Percentiles rank a stretch among this genome's conserved stretches.
These are phyloP conservation scores for Ptychadena robeensis DNA, from an alignment of 2,797 vertebrate genomes.

Conservation along the genomic window DNA sequence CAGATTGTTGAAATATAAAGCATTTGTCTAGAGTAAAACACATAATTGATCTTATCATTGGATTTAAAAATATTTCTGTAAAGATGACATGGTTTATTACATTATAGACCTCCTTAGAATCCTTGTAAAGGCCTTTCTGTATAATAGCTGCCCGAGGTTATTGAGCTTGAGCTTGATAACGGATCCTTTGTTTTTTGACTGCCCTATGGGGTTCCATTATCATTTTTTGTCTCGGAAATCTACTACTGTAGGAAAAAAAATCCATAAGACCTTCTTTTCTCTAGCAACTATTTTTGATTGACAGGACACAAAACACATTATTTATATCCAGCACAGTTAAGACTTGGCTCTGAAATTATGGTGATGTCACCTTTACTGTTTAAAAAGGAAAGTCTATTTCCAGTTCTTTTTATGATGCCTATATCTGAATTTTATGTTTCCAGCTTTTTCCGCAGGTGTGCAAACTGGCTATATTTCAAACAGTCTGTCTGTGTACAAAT, in stretches of 20 bases:
- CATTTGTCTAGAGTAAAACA: neutral
- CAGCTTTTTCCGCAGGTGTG: neutral
- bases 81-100: neutral
- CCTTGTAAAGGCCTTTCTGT: neutral
- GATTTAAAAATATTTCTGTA: neutral
- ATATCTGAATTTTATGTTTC: neutral
- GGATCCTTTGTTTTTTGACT: neutral
- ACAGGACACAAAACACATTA: neutral
- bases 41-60: neutral
- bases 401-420: neutral
- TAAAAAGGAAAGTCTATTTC: slow-evolving; percentile 12
- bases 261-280: neutral
- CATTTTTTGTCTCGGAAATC: slow-evolving; percentile 10
- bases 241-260: neutral
- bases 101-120: neutral
- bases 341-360: neutral
- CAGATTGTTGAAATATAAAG: neutral
- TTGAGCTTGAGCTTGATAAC: neutral
- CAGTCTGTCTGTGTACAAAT: too few relatives aligned
- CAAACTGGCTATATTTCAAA: neutral
- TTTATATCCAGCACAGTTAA: neutral
- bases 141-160: slow-evolving; percentile 17
- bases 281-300: neutral
- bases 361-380: neutral
- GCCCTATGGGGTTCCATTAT: slow-evolving; percentile 24